Conservation (phyloP, 2,888 invertebrate genomes). For the Leuctra nigra region DNA sequence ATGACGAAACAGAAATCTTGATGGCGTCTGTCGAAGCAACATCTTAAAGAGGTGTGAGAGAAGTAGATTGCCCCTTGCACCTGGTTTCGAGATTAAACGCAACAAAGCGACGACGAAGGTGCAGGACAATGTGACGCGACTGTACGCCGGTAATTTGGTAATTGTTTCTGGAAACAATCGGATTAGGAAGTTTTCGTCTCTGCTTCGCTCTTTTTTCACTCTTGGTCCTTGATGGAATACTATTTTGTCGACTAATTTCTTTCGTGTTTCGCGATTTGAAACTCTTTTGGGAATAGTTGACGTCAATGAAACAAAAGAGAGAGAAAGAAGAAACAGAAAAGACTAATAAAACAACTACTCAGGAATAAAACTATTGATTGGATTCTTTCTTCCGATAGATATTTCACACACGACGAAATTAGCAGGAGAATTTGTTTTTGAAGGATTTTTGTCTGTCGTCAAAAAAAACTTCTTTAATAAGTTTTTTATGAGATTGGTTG, state of each 20-base stretch:
- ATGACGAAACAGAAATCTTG: no score
- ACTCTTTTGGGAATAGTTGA: neutral
- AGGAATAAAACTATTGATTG: neutral
- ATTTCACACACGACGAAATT: slow-evolving; percentile 7
- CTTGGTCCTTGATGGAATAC: neutral
- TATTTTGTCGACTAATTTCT: neutral
- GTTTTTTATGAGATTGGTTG: slow-evolving; percentile 8
- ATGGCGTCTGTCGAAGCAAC: no score
- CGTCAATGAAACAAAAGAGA: neutral
- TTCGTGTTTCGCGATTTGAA: slow-evolving; percentile 1
- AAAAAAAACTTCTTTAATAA: slow-evolving; percentile 9
- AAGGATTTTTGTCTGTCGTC: slow-evolving; percentile 4
- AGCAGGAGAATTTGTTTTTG: neutral
- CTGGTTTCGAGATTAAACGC: no score
- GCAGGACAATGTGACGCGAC: neutral
- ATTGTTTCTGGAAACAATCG: slow-evolving; percentile 17
- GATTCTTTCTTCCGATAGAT: neutral
- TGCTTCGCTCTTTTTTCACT: neutral
- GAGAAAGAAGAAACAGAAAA: slow-evolving; percentile 1
- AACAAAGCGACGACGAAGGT: no score
- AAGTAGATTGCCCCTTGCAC: no score
- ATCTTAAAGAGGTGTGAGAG: no score
- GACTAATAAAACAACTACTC: no score
- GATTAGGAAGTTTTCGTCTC: slow-evolving; percentile 1
- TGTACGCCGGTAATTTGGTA: slow-evolving; percentile 4